Base-by-base conservation (phyloP, 2,113 vertebrate species). In the Neolamprologus devosi region DNA sequence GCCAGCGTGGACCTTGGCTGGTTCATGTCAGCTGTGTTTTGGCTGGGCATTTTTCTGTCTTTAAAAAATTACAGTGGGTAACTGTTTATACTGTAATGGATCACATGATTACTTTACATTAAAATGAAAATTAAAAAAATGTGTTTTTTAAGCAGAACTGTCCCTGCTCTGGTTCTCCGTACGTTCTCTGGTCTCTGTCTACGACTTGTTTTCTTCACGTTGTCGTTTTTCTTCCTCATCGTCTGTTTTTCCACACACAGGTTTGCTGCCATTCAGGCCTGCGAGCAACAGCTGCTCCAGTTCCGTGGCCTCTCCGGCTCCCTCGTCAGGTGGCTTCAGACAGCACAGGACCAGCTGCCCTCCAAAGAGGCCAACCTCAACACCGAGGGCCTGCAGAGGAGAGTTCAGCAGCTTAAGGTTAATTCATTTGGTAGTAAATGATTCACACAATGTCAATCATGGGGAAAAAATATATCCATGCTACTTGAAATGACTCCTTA, bases 261-360 rank as follows among this genome's bases (percentile, higher is more conserved):
- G 82, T 93, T 96, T 40, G 91, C 85, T 13, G 90, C 95, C 63
- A 88, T 95, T 81, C 96, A 96, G 93, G 94, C 88, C 81, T 97
- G 97, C 17, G 96, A 95, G 89, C 95, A 96, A 94, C 96, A 95
- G 91, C 90, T 97, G 80, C 87, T 75, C 1, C 88, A 96, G 81
- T 97, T 97, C 93, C 93, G 96, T 2, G 87, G 94, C 14, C 95
- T 96, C 84, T 96, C 96, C 3, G 93, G 95, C 88, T 95, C 96
- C 73, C 49, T 98, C 88, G 96, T 96, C 93, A 97, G 98, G 94
- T 99, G 99, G 99, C 96, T 99, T 55, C 98, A 97, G 94, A 96
- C 97, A 42, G 95, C 93, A 0, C 98, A 99, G 94, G 97, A 97
- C 49, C 97, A 95, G 90, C 93, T 99, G 85, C 97, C 97, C 1